Evolutionary conservation across 2,113 vertebrate species (phyloP).

Genomic region (Antechinus flavipes): DNA sequence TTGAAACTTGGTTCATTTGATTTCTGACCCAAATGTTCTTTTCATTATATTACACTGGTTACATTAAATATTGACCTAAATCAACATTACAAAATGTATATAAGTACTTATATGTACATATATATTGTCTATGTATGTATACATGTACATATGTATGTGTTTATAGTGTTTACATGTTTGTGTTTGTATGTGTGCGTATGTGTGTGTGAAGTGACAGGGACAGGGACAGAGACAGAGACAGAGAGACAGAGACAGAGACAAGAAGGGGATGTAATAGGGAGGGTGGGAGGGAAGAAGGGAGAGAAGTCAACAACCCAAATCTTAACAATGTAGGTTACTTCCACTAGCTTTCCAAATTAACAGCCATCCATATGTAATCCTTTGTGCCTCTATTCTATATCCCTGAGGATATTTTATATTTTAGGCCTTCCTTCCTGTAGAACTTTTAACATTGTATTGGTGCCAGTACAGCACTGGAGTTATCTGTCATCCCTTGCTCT

Average conservation of each 20-base stretch:
- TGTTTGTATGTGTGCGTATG: neutral
- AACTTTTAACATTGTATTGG: neutral
- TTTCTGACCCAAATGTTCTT: neutral
- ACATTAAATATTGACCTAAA: neutral
- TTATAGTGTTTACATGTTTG: neutral
- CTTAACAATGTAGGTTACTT: neutral
- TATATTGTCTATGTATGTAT: neutral
- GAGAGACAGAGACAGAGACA: neutral
- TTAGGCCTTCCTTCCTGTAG: neutral
- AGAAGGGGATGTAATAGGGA: too few species aligned
- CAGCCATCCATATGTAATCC: neutral
- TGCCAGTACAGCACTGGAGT: neutral
- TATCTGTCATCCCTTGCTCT: neutral
- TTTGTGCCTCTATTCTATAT: neutral
- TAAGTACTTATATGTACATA: neutral
- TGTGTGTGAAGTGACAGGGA: neutral
- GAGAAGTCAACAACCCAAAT: neutral
- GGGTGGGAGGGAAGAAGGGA: too few species aligned
- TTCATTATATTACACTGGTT: neutral
- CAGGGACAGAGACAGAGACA: neutral
- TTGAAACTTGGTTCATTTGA: neutral
- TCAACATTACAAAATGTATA: neutral
- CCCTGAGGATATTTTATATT: neutral
- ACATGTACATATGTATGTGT: neutral
- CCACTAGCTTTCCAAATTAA: neutral